Evolutionary conservation across 2,888 invertebrate species (phyloP).

Genomic region (Hybos culiciformis): DNA sequence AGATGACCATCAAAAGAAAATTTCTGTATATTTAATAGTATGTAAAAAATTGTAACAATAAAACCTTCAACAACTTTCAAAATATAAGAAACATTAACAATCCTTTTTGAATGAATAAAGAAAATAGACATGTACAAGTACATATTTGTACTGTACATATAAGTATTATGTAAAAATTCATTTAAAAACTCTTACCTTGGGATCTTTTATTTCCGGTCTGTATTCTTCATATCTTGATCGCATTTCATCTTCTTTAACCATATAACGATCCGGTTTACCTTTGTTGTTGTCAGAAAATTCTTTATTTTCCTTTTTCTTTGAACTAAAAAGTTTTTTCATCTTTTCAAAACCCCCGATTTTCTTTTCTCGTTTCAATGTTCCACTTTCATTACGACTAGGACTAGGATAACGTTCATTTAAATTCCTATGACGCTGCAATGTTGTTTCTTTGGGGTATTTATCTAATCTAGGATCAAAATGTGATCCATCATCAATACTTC

Average conservation of each 20-base stretch:
- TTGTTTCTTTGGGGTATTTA: conserved; percentile 39
- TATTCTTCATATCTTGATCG: conserved; percentile 46
- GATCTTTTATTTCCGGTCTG: conserved; percentile 13
- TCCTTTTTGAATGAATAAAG: no score
- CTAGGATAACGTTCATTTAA: conserved; percentile 16
- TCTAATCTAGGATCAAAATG: conserved; percentile 50
- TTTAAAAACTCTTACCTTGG: neutral
- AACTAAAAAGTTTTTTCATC: conserved; percentile 63
- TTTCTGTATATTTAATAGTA: no score
- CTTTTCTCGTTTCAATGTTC: conserved; percentile 15
- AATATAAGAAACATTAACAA: no score
- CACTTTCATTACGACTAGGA: neutral
- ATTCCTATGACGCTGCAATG: conserved; percentile 20
- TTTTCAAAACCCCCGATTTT: conserved; percentile 51
- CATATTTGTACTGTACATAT: no score
- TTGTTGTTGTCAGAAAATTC: conserved; percentile 18
- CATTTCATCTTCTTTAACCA: conserved; percentile 43
- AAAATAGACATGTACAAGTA: no score
- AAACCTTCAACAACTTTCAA: no score
- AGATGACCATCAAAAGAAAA: no score
- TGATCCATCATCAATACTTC: conserved; percentile 52
- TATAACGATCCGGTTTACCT: conserved; percentile 26
- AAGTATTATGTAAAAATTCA: no score
- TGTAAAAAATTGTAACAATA: no score
- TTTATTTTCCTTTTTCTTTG: conserved; percentile 28